These are phyloP conservation scores for Aplidium turbinatum DNA, from an alignment of 23 tunicate genomes.

Conservation along the genomic window DNA sequence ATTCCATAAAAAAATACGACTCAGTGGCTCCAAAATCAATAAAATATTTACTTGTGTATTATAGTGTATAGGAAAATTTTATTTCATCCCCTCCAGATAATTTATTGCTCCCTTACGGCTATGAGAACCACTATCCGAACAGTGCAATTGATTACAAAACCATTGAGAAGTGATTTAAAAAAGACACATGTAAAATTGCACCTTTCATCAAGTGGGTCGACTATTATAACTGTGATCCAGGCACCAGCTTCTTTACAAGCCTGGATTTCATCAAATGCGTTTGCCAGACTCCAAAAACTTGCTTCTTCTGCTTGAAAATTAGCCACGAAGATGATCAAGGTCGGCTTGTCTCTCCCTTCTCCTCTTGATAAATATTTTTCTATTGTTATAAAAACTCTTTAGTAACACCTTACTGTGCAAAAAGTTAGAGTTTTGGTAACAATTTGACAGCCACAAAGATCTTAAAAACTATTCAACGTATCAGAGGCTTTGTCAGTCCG, in stretches of 20 bases:
- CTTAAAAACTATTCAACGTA: neutral
- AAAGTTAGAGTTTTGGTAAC: neutral
- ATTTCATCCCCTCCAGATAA: too few species aligned
- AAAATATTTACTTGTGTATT: too few species aligned
- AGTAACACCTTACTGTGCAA: neutral
- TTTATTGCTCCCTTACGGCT: too few species aligned
- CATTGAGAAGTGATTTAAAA: too few species aligned
- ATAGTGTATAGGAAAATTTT: too few species aligned
- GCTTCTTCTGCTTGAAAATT: slow-evolving; percentile 53
- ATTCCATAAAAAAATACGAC: too few species aligned
- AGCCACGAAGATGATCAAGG: slow-evolving; percentile 43
- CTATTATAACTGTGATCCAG: slow-evolving; percentile 42
- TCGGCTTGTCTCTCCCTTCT: slow-evolving; percentile 54
- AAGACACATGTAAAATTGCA: too few species aligned
- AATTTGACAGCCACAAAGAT: neutral
- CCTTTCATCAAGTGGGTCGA: too few species aligned
- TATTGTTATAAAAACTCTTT: neutral
- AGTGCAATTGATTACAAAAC: too few species aligned
- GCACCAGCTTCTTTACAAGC: slow-evolving; percentile 77
- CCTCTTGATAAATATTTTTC: slow-evolving; percentile 39
- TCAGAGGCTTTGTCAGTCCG: too few species aligned
- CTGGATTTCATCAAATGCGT: slow-evolving; percentile 62
- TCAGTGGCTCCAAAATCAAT: too few species aligned
- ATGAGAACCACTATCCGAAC: too few species aligned
- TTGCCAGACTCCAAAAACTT: slow-evolving; percentile 40